Base-by-base conservation (phyloP, 2,113 vertebrate genomes). In the Chamaea fasciata region DNA sequence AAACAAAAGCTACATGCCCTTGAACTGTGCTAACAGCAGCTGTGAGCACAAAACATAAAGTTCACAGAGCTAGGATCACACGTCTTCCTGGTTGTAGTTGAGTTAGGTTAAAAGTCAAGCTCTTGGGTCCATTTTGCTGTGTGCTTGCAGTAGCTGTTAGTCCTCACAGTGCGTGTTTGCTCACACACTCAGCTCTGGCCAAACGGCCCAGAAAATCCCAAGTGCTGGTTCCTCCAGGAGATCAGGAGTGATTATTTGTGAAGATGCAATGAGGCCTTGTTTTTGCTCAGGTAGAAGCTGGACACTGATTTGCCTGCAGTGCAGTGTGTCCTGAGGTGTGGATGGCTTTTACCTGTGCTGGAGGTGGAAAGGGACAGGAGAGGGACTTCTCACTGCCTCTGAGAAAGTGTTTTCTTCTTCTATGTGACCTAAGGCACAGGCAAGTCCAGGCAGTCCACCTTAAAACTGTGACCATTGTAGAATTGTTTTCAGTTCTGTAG, bases 1-100 rank as follows among this genome's bases (percentile, higher is more conserved):
- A 3, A 42, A 57, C 7, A 26, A 5, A 65, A 87, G 28, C 28
- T n/a, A 0, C 5, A 0, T 41, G 31, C 3, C 60, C 59, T 41
- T 76, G 69, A 49, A 37, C 63, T 55, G 49, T 41, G 60, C 1
- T 67, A 44, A 7, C 15, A 47, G 55, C 59, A 89, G 31, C 42
- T 56, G 21, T 30, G 14, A 56, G 84, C 37, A 46, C 35, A 27
- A 44, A 33, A 26, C 3, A 1, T 16, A 5, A 8, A 64, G 24
- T 13, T 69, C 62, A 62, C 31, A 31, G 35, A 73, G 30, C 19
- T 22, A 21, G 41, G 28, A 24, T 89, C 42, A 41, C 3, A 13
- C 52, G 33, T 73, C 17, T 83, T 44, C 41, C 30, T 69, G 46
- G 5, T 35, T 44, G 1, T 27, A 11, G 16, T 0, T 33, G 50